phyloP scores from a whole-genome alignment of 2,888 invertebrate genomes.

The Drosophila sordidula region DNA sequence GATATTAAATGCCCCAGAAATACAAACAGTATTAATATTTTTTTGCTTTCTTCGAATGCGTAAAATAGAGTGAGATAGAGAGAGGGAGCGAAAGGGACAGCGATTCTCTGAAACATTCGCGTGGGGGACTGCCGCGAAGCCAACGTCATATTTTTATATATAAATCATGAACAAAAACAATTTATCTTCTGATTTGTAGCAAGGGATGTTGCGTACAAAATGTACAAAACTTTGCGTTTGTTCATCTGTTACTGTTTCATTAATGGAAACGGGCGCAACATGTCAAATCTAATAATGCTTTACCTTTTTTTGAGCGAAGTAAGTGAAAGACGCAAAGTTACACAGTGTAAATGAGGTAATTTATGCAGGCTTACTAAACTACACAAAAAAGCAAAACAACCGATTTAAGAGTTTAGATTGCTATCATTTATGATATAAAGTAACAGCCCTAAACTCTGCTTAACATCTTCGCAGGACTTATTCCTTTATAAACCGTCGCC shows the following conservation, averaged over 20 bases:
- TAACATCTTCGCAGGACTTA: not conserved
- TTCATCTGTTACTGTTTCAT: conserved; percentile 51
- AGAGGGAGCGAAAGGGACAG: conserved; percentile 28
- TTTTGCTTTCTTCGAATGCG: conserved; percentile 59
- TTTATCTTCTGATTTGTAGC: conserved; percentile 78
- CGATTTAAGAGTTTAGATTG: conserved; percentile 47
- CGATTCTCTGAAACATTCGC: conserved; percentile 16
- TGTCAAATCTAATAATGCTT: conserved; percentile 76
- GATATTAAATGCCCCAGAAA: conserved; percentile 62
- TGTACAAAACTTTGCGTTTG: conserved; percentile 46
- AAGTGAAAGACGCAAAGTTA: conserved; percentile 40
- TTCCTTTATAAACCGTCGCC: no score
- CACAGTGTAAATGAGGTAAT: conserved; percentile 33
- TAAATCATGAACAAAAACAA: conserved; percentile 80
- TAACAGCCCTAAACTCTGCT: not conserved
- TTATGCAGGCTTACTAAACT: conserved; percentile 42
- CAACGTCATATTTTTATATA: conserved; percentile 62
- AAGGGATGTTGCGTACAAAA: conserved; percentile 56
- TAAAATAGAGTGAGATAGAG: conserved; percentile 39
- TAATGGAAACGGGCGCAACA: conserved; percentile 54
- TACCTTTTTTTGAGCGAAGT: conserved; percentile 26
- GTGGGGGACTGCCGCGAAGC: conserved; percentile 35
- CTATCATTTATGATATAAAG: conserved; percentile 45
- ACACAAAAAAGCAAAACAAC: conserved; percentile 3
- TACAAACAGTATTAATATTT: conserved; percentile 74